Evolutionary conservation across 1,140 invertebrate species (phyloP).

Genomic region (Leptinotarsa lineolata): DNA sequence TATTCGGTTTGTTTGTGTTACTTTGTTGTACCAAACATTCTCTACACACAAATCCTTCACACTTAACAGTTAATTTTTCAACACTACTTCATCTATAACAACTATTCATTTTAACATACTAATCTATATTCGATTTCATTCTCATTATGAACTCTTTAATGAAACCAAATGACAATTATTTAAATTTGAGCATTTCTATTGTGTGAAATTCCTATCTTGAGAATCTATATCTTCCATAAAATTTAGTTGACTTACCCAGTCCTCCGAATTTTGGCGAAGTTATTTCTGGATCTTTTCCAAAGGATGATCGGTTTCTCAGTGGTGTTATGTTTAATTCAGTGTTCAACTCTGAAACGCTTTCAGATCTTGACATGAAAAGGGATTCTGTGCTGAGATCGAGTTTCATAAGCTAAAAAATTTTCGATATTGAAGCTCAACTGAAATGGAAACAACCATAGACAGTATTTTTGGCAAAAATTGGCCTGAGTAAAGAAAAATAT

Average conservation of each 20-base stretch:
- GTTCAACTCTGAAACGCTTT: constrained; percentile 81
- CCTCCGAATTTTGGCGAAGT: constrained; percentile 75
- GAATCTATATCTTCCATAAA: background rate
- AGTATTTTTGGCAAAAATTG: background rate
- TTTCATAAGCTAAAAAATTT: constrained; percentile 70
- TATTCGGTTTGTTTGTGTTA: no score
- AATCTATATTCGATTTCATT: no score
- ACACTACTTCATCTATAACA: no score
- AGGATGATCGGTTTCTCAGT: constrained; percentile 55
- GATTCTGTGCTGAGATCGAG: constrained; percentile 78
- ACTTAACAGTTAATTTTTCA: no score
- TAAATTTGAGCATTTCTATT: no score
- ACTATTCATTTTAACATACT: no score
- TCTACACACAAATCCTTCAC: no score
- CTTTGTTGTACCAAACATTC: no score
- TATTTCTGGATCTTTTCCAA: constrained; percentile 60
- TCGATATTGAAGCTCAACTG: background rate
- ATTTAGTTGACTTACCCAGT: constrained; percentile 71
- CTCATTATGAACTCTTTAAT: no score
- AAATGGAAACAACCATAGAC: constrained; percentile 7
- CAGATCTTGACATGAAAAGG: constrained; percentile 73
- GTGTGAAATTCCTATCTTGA: no score
- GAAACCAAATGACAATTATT: no score
- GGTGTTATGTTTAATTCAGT: constrained; percentile 58
- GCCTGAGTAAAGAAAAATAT: no score